Percentiles rank a stretch among this genome's conserved stretches.
Evolutionary conservation across 2,113 vertebrate species (phyloP).

Genomic region (Scolopax mira): DNA sequence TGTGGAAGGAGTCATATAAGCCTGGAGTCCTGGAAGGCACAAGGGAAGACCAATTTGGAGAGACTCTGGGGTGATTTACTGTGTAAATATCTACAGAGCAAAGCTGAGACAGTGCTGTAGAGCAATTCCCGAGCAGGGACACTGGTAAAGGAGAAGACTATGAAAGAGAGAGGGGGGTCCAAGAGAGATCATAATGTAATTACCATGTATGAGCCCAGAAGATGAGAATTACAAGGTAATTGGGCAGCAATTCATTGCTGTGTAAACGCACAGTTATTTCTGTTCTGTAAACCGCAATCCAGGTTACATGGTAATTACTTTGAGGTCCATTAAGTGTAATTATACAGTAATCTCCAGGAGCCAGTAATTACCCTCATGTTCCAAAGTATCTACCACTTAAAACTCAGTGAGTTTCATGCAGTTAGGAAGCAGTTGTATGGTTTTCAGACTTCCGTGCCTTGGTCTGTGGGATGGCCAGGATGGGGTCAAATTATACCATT

Average conservation of each 20-base stretch:
- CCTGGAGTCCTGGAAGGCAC: neutral
- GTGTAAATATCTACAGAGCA: neutral
- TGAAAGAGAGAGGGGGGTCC: neutral
- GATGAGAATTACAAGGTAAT: slow-evolving; percentile 48
- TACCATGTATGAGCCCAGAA: neutral
- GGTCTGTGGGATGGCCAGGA: neutral
- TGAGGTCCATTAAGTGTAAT: slow-evolving; percentile 70
- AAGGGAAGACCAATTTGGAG: neutral
- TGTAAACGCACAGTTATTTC: slow-evolving; percentile 62
- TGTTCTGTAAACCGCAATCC: slow-evolving; percentile 51
- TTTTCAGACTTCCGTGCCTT: neutral
- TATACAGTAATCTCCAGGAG: slow-evolving; percentile 59
- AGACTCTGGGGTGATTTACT: neutral
- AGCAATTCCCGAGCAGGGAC: neutral
- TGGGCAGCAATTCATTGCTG: slow-evolving; percentile 45
- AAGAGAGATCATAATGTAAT: neutral
- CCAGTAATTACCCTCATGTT: slow-evolving; percentile 64
- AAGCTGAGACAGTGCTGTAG: neutral
- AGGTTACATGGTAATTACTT: slow-evolving; percentile 61
- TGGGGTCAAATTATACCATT: neutral
- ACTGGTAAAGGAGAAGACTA: neutral
- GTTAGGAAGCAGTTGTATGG: neutral
- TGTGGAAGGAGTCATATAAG: neutral
- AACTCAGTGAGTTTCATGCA: neutral
- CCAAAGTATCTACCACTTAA: slow-evolving; percentile 56